These are phyloP conservation scores for Heliconius charithonia DNA, from an alignment of 2,888 invertebrate genomes.

Conservation along the genomic window DNA sequence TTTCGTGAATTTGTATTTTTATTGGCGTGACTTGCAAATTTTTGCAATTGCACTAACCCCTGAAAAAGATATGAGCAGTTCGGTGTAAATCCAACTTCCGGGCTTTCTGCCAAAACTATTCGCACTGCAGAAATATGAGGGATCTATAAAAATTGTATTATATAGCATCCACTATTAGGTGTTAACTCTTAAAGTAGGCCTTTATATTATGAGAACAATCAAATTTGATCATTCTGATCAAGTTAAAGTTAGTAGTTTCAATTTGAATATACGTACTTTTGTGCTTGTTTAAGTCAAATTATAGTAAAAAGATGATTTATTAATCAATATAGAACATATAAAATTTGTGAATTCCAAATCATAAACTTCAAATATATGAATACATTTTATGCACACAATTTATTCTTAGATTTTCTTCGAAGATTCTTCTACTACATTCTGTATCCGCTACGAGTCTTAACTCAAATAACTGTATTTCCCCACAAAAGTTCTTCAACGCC, in stretches of 20 bases:
- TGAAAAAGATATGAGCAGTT: constrained; percentile 56
- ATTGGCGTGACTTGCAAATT: constrained; percentile 52
- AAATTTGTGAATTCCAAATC: not conserved
- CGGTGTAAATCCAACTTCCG: constrained; percentile 63
- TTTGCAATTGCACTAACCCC: constrained; percentile 49
- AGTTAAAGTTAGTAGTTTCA: not conserved
- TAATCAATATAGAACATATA: not conserved
- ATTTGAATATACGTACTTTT: too few species aligned
- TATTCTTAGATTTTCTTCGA: constrained; percentile 35
- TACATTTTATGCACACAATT: not conserved
- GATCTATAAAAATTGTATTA: constrained; percentile 63
- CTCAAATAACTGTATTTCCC: constrained; percentile 48
- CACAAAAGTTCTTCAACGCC: constrained; percentile 48
- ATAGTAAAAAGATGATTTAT: not conserved
- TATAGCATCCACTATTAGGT: constrained; percentile 49
- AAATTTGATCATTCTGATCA: not conserved
- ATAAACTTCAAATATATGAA: constrained; percentile 7
- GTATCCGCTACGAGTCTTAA: constrained; percentile 46
- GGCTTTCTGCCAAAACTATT: constrained; percentile 68
- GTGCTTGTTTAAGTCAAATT: too few species aligned
- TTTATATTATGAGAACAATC: not conserved
- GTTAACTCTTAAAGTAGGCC: constrained; percentile 30
- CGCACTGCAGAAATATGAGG: constrained; percentile 71
- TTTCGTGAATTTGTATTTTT: constrained; percentile 46
- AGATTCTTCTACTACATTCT: constrained; percentile 41